Evolutionary conservation across 2,113 vertebrate genomes (phyloP), one percentile per base, ranked within the genome.

Genomic region (Lophochroa leadbeateri): DNA sequence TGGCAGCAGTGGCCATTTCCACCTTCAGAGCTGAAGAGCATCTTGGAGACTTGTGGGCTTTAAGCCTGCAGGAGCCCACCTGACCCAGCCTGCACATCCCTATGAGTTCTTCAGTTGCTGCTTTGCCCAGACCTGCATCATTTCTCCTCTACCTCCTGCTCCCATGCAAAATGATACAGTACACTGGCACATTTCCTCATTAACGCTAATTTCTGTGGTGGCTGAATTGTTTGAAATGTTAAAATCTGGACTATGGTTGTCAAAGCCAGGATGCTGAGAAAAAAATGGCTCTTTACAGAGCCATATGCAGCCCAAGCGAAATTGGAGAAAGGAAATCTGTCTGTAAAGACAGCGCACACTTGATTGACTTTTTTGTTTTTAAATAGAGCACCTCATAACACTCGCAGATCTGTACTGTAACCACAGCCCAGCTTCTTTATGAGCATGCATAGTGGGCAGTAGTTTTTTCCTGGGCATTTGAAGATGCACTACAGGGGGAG

Each of bases 171-270:
- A 43, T 43, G 76, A 33, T 70, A 41, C 24, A 41, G 35, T 58
- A 27, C 41, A 4, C 14, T 65, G 64, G 35, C 60, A 68, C 24
- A 2, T 92, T 83, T 90, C 76, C 64, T 96, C 55, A 83, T 83
- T 79, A 92, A 55, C 35, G 47, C 33, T 39, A 71, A 50, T 92
- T 90, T 86, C 68, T 83, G 64, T 83, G 44, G 80, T 75, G 71
- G 20, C 68, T 93, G 68, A 86, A 44, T 83, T 88, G 43, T 92
- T 78, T 83, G 63, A 53, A 29, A 50, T 71, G 39, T 64, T 94
- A 78, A 90, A 96, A 88, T 85, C 76, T 94, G 92, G 87, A n/a
- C 58, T 63, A 4, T 53, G 58, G 46, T 50, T 94, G 71, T 90
- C 82, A 93, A 81, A 95, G 58, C 41, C 82, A 60, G 71, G 46